phyloP scores from a whole-genome alignment of 2,797 vertebrate species.

The Cetoscarus ocellatus region DNA sequence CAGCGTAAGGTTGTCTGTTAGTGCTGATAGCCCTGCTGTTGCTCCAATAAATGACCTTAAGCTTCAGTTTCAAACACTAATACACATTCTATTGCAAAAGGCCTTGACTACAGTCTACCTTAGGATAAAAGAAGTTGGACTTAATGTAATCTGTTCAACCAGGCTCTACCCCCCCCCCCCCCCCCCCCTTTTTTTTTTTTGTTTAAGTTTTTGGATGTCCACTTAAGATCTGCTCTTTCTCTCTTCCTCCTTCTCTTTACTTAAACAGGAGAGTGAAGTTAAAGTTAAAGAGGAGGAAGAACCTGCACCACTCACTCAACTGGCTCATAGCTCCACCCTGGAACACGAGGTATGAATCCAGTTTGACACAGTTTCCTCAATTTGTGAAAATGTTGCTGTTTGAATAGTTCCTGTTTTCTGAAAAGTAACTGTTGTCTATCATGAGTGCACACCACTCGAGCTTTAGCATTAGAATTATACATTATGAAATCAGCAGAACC shows the following conservation, averaged over 20 bases:
- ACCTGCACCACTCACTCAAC: conserved; percentile 65
- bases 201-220: conserved; percentile 1
- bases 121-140: neutral
- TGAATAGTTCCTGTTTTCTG: neutral
- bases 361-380: neutral
- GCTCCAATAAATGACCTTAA: neutral
- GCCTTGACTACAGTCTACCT: conserved; percentile 3
- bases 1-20: neutral
- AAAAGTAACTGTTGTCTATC: neutral
- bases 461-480: no score
- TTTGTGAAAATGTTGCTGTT: conserved; percentile 2
- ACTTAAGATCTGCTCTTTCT: neutral
- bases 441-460: no score
- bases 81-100: conserved; percentile 2
- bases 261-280: conserved; percentile 57
- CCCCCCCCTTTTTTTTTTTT: no score
- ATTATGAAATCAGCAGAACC: no score
- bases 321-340: conserved; percentile 77
- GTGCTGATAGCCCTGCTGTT: conserved; percentile 10
- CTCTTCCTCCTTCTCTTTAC: conserved; percentile 5
- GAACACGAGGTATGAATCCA: conserved; percentile 77
- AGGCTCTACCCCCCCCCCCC: neutral
- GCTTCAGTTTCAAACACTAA: conserved; percentile 7
- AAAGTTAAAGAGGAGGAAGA: conserved; percentile 73
- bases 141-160: neutral